Base-by-base conservation (phyloP, 37 sponge, comb jelly and placozoan genomes). In the Aplysina aerophoba region DNA sequence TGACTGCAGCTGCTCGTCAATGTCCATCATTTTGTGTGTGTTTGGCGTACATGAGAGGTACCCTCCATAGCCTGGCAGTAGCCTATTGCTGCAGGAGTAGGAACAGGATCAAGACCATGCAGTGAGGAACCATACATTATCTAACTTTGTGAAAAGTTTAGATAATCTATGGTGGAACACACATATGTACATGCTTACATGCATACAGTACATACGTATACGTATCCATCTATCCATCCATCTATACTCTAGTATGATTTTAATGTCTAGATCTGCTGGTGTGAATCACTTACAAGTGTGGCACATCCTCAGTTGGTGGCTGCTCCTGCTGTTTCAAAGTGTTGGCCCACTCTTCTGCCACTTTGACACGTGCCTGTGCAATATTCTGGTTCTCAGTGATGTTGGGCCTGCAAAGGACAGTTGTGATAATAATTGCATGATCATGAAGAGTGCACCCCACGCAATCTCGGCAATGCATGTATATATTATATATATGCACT, bases 21-120 rank as follows among this genome's bases (percentile, higher is more conserved):
- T 55, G 25, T 24, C 12, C 35, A 28, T 79, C 35, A 59, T 41
- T 56, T 36, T 67, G 6, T 78, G 62, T 21, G 33, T 39, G 4
- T 77, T 54, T 24, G 88, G 77, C 27, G 62, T 14, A 11, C 67
- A 37, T 61, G 92, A 86, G n/a, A 85, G 25, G 61, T 85, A 85
- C 15, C 88, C 92, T 44, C 80, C 75, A 73, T 88, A 91, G 21
- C 92, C 92, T 28, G 92, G 88, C 64, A 91, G 63, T 55, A 81
- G 82, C 14, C 85, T 79, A 1, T 25, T n/a, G 68, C 92, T 91
- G 81, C 15, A 69, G 31, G 34, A 37, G 24, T 19, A 73, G 58
- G 15, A 81, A 66, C 69, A 67, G 15, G 22, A n/a, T 14, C 14
- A 25, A 67, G 13, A 67, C 69, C 5, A 5, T 33, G 15, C 53